These are phyloP conservation scores for Drosophila miranda DNA, from an alignment of 1,140 invertebrate genomes.

Conservation along the genomic window DNA sequence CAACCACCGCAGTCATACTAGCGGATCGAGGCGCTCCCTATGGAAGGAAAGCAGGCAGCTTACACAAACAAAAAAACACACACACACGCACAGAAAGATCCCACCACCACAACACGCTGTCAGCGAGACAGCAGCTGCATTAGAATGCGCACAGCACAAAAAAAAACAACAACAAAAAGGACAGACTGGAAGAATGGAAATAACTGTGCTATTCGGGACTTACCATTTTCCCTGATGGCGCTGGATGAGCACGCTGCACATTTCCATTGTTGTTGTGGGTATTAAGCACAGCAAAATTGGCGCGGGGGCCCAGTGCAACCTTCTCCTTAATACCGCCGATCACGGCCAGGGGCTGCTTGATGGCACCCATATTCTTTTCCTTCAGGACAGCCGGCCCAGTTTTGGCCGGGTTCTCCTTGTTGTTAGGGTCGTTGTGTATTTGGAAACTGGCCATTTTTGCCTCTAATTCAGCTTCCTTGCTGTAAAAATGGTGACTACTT, in stretches of 20 bases:
- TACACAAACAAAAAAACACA: background rate
- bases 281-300: slow-evolving; percentile 83
- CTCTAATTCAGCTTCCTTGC: slow-evolving; percentile 20
- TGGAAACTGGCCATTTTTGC: slow-evolving; percentile 84
- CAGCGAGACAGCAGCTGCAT: slow-evolving; percentile 62
- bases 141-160: slow-evolving; percentile 48
- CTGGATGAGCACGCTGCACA: slow-evolving; percentile 47
- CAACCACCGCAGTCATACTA: slow-evolving; percentile 45
- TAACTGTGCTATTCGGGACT: slow-evolving; percentile 35
- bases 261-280: slow-evolving; percentile 79
- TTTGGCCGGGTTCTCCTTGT: slow-evolving; percentile 83
- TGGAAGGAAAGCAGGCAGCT: too few species aligned
- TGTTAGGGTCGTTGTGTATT: slow-evolving; percentile 85
- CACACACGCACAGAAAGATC: slow-evolving; percentile 15
- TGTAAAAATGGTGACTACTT: slow-evolving; percentile 61
- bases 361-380: slow-evolving; percentile 21
- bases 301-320: slow-evolving; percentile 62
- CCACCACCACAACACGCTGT: slow-evolving; percentile 68
- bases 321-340: slow-evolving; percentile 48
- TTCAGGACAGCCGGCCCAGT: slow-evolving; percentile 28
- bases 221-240: slow-evolving; percentile 66
- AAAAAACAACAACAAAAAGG: slow-evolving; percentile 33
- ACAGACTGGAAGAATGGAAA: slow-evolving; percentile 17
- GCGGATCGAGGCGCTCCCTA: too few species aligned
- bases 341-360: slow-evolving; percentile 60